phyloP scores from a whole-genome alignment of 1,140 invertebrate genomes.

The Forficula auricularia region DNA sequence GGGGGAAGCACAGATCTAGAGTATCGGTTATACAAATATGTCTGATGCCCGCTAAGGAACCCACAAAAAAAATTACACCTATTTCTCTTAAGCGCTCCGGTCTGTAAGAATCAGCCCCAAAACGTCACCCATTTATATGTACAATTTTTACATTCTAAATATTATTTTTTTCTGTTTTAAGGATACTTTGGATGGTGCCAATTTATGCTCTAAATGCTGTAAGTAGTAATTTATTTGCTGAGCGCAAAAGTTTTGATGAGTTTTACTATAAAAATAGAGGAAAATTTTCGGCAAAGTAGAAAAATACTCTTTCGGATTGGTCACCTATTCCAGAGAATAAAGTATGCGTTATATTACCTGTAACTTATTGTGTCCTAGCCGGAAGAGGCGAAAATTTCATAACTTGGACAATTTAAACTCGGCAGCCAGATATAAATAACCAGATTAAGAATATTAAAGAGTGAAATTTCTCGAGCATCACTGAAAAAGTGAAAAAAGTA shows the following conservation, averaged over 20 bases:
- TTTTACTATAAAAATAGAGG: background rate
- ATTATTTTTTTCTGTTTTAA: conserved; percentile 30
- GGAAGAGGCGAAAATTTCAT: background rate
- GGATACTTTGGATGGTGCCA: conserved; percentile 95
- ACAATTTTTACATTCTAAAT: background rate
- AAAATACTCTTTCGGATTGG: background rate
- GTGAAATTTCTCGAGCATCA: too few relatives aligned
- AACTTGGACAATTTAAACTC: background rate
- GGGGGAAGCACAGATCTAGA: too few relatives aligned
- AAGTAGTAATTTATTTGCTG: conserved; percentile 29
- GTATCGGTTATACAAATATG: too few relatives aligned
- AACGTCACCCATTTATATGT: too few relatives aligned
- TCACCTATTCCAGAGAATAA: background rate
- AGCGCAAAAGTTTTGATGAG: background rate
- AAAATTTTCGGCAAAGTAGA: background rate
- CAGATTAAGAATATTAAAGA: too few relatives aligned
- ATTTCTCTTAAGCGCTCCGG: too few relatives aligned
- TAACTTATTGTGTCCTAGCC: background rate
- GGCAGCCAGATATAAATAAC: too few relatives aligned
- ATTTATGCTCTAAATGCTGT: conserved; percentile 90
- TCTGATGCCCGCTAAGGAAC: too few relatives aligned
- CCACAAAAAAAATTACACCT: too few relatives aligned
- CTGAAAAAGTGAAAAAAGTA: too few relatives aligned
- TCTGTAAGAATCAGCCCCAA: too few relatives aligned
- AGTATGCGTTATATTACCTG: background rate